These are phyloP conservation scores for Corythaixoides concolor DNA, from an alignment of 2,113 vertebrate genomes.

Conservation along the genomic window DNA sequence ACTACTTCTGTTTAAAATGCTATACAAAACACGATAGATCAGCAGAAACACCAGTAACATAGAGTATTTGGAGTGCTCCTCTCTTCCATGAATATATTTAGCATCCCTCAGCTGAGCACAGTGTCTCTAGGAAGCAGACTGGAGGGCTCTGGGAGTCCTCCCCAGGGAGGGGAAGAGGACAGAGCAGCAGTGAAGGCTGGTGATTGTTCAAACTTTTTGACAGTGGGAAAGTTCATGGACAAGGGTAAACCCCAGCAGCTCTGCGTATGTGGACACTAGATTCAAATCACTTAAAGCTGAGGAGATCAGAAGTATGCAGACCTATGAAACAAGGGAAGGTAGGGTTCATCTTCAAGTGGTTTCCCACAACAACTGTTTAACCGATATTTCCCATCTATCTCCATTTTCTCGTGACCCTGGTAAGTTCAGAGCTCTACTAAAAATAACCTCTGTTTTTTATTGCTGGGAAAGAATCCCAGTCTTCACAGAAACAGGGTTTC, in stretches of 20 bases:
- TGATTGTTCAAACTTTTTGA: background rate
- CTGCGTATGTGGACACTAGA: rapidly evolving
- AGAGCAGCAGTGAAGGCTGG: background rate
- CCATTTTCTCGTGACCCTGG: background rate
- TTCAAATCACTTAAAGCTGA: background rate
- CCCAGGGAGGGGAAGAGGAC: background rate
- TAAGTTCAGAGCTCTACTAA: background rate
- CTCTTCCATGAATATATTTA: background rate
- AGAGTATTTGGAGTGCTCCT: background rate
- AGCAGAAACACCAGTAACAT: background rate
- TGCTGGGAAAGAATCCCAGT: background rate
- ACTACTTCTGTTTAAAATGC: background rate
- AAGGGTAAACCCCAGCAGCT: background rate
- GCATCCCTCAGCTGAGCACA: background rate
- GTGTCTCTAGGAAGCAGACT: background rate
- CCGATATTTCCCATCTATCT: background rate
- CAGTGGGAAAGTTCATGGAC: background rate
- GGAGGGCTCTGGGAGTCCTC: background rate
- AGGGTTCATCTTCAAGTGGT: background rate
- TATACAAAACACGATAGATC: background rate
- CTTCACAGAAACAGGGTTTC: slow-evolving; percentile 1
- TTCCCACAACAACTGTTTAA: background rate
- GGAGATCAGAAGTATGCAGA: background rate
- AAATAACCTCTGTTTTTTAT: background rate
- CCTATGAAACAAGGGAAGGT: background rate